Percentiles rank a stretch among this genome's conserved stretches.
phyloP scores from a whole-genome alignment of 2,888 invertebrate species.

The Spialia ferax region DNA sequence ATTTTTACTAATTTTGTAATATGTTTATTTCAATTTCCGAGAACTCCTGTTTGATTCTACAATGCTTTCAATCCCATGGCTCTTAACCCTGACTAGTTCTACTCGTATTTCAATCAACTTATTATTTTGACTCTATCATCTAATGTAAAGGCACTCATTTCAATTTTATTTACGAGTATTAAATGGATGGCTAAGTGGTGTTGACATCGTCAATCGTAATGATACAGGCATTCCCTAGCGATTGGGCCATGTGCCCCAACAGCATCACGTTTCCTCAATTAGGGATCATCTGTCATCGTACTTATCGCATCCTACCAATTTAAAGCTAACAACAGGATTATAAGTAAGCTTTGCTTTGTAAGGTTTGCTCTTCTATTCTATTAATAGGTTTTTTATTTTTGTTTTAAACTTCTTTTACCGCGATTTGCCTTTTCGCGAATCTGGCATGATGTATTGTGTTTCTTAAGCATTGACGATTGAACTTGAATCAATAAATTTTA shows the following conservation, averaged over 20 bases:
- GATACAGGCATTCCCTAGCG: conserved; percentile 20
- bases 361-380: too few species aligned
- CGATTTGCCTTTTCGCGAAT: too few species aligned
- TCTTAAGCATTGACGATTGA: too few species aligned
- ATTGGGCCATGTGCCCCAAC: conserved; percentile 20
- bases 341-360: not conserved
- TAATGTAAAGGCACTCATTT: conserved; percentile 17
- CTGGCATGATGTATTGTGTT: too few species aligned
- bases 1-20: too few species aligned
- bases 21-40: too few species aligned
- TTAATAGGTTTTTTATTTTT: too few species aligned
- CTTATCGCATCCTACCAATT: conserved; percentile 1
- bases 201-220: conserved; percentile 21
- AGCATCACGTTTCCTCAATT: conserved; percentile 11
- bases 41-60: not conserved
- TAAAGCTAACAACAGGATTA: not conserved
- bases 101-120: not conserved
- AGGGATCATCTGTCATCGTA: conserved; percentile 17
- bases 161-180: conserved; percentile 20
- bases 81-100: not conserved
- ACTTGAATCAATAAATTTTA: too few species aligned
- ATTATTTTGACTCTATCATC: not conserved
- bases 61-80: not conserved
- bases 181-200: conserved; percentile 15
- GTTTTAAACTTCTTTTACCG: too few species aligned